A percentile compares a stretch with the other conserved stretches of the same genome.
phyloP scores from a whole-genome alignment of 2,797 vertebrate genomes.

The Scleropages formosus region DNA sequence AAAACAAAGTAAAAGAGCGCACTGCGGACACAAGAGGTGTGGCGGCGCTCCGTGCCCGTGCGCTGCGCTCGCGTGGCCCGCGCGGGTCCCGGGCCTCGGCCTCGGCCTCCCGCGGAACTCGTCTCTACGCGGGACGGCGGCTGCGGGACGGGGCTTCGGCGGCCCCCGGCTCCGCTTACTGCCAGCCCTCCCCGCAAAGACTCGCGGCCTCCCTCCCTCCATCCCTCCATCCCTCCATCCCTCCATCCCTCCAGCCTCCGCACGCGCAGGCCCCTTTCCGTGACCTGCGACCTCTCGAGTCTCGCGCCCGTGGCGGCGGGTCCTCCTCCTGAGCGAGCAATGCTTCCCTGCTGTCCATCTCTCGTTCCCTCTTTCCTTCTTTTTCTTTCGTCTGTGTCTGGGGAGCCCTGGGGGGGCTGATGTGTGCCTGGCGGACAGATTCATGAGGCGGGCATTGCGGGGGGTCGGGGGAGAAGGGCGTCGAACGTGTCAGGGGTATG shows the following conservation, averaged over 20 bases:
- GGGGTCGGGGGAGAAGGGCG: conserved; percentile 43
- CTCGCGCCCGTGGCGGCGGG: conserved; percentile 8
- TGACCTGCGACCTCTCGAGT: background rate
- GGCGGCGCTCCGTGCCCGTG: conserved; percentile 2
- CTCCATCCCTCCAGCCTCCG: background rate
- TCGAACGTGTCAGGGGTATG: conserved; percentile 48
- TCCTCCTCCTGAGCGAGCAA: conserved; percentile 28
- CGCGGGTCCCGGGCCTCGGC: background rate
- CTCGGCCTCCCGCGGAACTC: background rate
- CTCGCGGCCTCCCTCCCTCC: background rate
- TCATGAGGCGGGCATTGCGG: conserved; percentile 42
- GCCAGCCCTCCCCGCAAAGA: conserved; percentile 6
- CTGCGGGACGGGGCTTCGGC: conserved; percentile 20
- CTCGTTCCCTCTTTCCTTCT: conserved; percentile 6
- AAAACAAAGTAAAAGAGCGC: no score
- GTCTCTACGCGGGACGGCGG: background rate
- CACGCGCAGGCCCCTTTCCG: background rate
- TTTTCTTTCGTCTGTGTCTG: background rate
- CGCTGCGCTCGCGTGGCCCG: background rate
- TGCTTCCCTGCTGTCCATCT: conserved; percentile 19
- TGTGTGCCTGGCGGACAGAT: conserved; percentile 50
- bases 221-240: no score
- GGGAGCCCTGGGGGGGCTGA: conserved; percentile 28
- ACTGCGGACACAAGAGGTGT: background rate
- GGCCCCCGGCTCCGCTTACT: background rate